Percentiles rank a stretch among this genome's conserved stretches.
phyloP scores from a whole-genome alignment of 2,797 vertebrate species.

The Clamator glandarius region DNA sequence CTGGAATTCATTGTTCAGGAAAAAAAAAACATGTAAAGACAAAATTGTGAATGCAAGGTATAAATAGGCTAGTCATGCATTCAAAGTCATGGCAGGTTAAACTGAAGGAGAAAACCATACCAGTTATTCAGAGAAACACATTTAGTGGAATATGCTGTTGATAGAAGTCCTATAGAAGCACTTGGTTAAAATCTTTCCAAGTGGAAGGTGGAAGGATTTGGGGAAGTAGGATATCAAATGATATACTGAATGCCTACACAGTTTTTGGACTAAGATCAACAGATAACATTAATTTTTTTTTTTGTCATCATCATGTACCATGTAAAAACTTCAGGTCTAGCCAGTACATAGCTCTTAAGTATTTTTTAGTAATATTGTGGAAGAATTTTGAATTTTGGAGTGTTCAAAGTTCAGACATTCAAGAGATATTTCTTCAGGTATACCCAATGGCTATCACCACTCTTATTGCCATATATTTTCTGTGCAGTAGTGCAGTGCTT shows the following conservation, averaged over 20 bases:
- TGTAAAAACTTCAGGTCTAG: neutral
- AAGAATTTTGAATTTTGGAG: neutral
- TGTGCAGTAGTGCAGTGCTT: neutral
- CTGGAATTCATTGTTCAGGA: neutral
- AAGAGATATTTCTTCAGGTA: neutral
- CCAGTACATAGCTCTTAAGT: neutral
- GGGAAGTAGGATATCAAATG: neutral
- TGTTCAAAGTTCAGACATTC: neutral
- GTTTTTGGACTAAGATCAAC: neutral
- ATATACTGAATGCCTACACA: neutral
- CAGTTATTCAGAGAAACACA: neutral
- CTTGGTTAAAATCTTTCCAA: neutral
- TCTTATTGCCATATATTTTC: neutral
- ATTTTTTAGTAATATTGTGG: neutral
- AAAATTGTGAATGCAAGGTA: neutral
- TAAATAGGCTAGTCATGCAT: neutral
- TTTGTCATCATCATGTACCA: neutral
- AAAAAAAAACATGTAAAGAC: neutral
- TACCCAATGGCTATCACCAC: neutral
- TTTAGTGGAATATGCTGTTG: constrained; percentile 7
- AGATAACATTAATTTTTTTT: neutral
- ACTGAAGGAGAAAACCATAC: neutral
- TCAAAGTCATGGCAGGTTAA: neutral
- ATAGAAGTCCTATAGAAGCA: neutral
- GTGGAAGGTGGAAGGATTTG: neutral